A percentile compares a stretch with the other conserved stretches of the same genome.
Conservation (phyloP, 2,797 vertebrate species). For the Characodon lateralis region DNA sequence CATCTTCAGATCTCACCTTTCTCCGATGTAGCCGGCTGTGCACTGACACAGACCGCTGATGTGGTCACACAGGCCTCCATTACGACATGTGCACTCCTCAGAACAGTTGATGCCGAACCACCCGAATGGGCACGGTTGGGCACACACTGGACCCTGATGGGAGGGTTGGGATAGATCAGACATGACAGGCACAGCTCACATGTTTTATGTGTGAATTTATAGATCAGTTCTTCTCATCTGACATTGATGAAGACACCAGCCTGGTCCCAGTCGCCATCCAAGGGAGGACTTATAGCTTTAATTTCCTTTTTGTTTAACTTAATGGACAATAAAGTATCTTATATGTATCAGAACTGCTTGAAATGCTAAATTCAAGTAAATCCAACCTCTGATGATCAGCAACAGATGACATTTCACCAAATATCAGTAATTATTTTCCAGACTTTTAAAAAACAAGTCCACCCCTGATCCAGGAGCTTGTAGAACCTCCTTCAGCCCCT, state of each 20-base stretch:
- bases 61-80: slow-evolving; percentile 93
- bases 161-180: not conserved
- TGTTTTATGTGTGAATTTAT: not conserved
- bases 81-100: slow-evolving; percentile 91
- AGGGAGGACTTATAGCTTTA: too few relatives aligned
- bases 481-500: too few relatives aligned
- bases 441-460: too few relatives aligned
- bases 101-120: slow-evolving; percentile 94
- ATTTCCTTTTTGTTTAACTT: not conserved
- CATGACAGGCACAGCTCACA: not conserved
- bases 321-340: not conserved
- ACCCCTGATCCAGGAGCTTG: too few relatives aligned
- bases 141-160: slow-evolving; percentile 91
- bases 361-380: too few relatives aligned
- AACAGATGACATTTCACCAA: not conserved
- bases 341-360: not conserved
- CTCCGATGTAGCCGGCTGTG: slow-evolving; percentile 89
- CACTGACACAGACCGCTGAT: slow-evolving; percentile 95
- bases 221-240: too few relatives aligned
- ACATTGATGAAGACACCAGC: too few relatives aligned
- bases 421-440: not conserved
- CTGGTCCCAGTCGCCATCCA: too few relatives aligned
- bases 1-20: slow-evolving; percentile 80
- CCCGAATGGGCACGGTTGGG: slow-evolving; percentile 92
- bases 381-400: not conserved